Evolutionary conservation across 1,140 invertebrate species (phyloP).

Genomic region (Zeugodacus cucurbitae): DNA sequence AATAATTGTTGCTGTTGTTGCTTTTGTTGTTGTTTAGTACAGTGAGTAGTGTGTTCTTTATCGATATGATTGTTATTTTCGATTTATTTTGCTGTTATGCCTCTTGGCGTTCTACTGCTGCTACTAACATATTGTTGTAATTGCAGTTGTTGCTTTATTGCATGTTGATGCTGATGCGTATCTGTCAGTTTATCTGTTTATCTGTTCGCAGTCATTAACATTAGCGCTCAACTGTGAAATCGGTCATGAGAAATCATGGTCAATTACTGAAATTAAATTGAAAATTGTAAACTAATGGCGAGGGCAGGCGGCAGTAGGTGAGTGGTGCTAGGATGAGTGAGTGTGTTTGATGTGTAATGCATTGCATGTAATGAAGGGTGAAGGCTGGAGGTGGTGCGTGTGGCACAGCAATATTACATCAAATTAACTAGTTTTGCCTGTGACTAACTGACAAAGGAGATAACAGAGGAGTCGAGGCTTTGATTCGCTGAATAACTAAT

Average conservation of each 20-base stretch:
- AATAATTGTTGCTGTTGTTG: background rate
- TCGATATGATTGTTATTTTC: background rate
- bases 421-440: background rate
- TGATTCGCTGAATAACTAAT: background rate
- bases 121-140: background rate
- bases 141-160: background rate
- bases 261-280: constrained; percentile 36
- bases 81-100: constrained; percentile 3
- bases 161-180: background rate
- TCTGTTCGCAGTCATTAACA: constrained; percentile 22
- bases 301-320: background rate
- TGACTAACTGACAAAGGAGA: background rate
- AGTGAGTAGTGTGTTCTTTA: background rate
- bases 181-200: constrained; percentile 26
- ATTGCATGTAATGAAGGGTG: background rate
- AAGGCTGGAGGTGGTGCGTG: background rate
- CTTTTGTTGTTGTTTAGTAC: background rate
- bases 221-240: constrained; percentile 22
- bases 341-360: background rate
- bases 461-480: background rate
- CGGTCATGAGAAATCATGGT: constrained; percentile 34
- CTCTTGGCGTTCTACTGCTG: background rate
- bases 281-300: background rate
- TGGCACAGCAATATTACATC: background rate
- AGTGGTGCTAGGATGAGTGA: background rate